Percentiles rank a stretch among this genome's conserved stretches.
Conservation (phyloP, 2,888 invertebrate species). For the Thumatha senex region DNA sequence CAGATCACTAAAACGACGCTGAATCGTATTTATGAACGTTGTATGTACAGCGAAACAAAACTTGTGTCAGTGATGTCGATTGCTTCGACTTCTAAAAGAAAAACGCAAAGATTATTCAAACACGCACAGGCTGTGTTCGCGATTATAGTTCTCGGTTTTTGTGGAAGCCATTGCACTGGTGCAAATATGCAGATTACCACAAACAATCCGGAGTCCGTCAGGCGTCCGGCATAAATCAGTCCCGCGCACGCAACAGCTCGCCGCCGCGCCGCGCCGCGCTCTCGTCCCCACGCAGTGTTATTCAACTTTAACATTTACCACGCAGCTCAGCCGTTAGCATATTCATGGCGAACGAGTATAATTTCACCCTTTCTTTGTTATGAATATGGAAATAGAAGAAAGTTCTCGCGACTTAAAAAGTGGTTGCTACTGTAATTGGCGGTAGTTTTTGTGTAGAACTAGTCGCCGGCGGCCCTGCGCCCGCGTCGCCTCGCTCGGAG, state of each 20-base stretch:
- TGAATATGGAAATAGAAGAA: slow-evolving; percentile 80
- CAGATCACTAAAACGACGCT: neutral
- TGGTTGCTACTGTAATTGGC: slow-evolving; percentile 73
- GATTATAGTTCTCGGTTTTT: slow-evolving; percentile 30
- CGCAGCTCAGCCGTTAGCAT: slow-evolving; percentile 60
- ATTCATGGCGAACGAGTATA: slow-evolving; percentile 68
- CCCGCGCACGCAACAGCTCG: slow-evolving; percentile 29
- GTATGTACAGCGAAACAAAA: slow-evolving; percentile 5
- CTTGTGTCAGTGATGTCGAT: slow-evolving; percentile 5
- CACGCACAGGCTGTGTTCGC: slow-evolving; percentile 29
- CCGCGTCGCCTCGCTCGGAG: slow-evolving; percentile 8
- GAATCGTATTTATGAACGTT: neutral
- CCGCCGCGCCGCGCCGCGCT: slow-evolving; percentile 16
- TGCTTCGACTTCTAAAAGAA: slow-evolving; percentile 3
- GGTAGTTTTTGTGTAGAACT: slow-evolving; percentile 52
- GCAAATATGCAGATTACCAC: slow-evolving; percentile 42
- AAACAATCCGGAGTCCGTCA: slow-evolving; percentile 7
- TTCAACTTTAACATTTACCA: slow-evolving; percentile 80
- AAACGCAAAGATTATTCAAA: slow-evolving; percentile 19
- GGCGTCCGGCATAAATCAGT: slow-evolving; percentile 27
- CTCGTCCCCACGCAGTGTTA: slow-evolving; percentile 53
- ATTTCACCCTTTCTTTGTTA: slow-evolving; percentile 80
- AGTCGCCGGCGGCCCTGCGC: neutral
- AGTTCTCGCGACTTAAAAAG: slow-evolving; percentile 78
- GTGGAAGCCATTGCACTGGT: slow-evolving; percentile 11